Percentiles rank a stretch among this genome's conserved stretches.
Evolutionary conservation across 35 echinoderm and acorn worm genomes (phyloP).

Genomic region (Heliocidaris erythrogramma): DNA sequence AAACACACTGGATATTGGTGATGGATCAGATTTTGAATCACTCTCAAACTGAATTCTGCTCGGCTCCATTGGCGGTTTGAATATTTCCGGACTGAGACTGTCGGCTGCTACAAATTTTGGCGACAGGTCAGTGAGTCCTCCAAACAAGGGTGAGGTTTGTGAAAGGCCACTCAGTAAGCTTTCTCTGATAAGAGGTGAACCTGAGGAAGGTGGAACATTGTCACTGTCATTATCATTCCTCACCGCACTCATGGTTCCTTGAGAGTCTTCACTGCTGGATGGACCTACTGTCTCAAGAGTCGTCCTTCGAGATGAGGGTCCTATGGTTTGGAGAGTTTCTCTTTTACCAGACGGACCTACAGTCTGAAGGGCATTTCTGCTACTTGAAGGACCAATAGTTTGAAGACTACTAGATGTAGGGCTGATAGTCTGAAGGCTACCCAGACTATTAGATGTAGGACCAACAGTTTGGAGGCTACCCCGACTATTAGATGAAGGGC

Average conservation of each 20-base stretch:
- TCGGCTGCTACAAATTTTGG: conserved; percentile 21
- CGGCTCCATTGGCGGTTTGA: not conserved
- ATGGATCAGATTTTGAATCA: not conserved
- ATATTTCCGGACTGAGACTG: not conserved
- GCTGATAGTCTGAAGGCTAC: not conserved
- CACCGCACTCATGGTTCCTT: not conserved
- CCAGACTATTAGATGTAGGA: not conserved
- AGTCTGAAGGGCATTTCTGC: not conserved
- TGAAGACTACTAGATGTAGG: not conserved
- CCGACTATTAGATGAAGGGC: not conserved
- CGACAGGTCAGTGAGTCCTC: not conserved
- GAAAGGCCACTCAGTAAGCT: conserved; percentile 15
- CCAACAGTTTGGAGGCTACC: not conserved
- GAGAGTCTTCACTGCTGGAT: not conserved
- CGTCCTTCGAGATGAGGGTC: not conserved
- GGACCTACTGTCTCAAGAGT: conserved; percentile 33
- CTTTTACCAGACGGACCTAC: not conserved
- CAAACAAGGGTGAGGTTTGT: not conserved
- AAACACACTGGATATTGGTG: not conserved
- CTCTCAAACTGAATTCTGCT: not conserved
- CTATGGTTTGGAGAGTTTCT: not conserved
- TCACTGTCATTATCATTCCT: not conserved
- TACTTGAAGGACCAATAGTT: conserved; percentile 5
- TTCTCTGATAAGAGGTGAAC: conserved; percentile 38
- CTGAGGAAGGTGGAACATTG: not conserved